Evolutionary conservation across 2,113 vertebrate genomes (phyloP).

Genomic region (Toxostoma redivivum): DNA sequence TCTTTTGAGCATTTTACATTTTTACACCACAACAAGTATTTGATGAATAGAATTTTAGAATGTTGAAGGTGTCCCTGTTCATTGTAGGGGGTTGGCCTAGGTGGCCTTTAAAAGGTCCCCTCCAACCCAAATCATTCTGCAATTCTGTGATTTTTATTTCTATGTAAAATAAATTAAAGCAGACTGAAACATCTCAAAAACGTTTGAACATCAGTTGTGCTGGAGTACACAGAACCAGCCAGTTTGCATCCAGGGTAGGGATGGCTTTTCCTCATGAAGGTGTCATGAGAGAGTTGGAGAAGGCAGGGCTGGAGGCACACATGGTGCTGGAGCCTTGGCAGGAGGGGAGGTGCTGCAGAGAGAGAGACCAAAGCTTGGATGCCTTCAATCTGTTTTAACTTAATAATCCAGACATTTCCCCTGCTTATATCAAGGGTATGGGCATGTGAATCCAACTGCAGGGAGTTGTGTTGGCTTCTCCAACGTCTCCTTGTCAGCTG

Average conservation of each 20-base stretch:
- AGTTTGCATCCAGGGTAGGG: background rate
- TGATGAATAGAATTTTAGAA: background rate
- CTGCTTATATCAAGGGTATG: accelerated
- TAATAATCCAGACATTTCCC: background rate
- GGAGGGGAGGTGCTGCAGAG: background rate
- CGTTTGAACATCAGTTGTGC: background rate
- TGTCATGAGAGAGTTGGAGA: background rate
- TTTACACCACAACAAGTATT: background rate
- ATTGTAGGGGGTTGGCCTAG: background rate
- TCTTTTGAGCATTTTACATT: background rate
- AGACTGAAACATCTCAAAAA: background rate
- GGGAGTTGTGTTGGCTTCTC: background rate
- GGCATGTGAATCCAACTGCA: background rate
- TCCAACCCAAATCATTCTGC: background rate
- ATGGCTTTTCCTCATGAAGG: background rate
- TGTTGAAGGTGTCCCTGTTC: background rate
- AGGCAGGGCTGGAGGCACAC: background rate
- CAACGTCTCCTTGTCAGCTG: accelerated
- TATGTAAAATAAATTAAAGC: background rate
- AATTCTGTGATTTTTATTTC: background rate
- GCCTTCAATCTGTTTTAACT: background rate
- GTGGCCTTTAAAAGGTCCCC: background rate
- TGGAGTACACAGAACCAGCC: background rate
- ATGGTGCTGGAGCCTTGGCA: background rate
- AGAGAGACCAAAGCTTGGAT: background rate